phyloP scores from a whole-genome alignment of 2,797 vertebrate genomes.

The Sus cebifrons region DNA sequence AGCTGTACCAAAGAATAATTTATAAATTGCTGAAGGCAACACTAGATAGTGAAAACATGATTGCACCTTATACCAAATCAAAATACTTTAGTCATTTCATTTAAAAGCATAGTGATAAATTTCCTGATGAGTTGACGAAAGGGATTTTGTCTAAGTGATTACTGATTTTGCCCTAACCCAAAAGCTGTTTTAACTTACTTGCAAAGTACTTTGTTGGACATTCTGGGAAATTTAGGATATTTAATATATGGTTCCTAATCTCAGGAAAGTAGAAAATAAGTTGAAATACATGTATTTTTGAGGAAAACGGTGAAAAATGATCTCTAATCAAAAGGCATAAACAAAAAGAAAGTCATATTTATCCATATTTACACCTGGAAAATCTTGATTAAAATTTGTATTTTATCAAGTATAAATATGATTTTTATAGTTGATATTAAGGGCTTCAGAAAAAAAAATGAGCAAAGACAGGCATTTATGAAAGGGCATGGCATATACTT shows the following conservation, averaged over 20 bases:
- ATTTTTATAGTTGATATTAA: background rate
- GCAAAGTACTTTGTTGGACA: background rate
- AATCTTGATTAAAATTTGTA: background rate
- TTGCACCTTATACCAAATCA: background rate
- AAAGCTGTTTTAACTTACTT: background rate
- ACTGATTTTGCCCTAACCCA: background rate
- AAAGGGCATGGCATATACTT: background rate
- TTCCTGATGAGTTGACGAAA: background rate
- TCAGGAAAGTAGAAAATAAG: background rate
- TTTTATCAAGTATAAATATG: background rate
- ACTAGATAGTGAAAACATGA: background rate
- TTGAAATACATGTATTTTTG: background rate
- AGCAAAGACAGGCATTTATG: background rate
- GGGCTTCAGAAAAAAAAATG: background rate
- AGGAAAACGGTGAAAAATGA: background rate
- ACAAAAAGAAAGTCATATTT: background rate
- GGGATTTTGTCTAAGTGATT: background rate
- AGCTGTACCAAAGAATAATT: background rate
- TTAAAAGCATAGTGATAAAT: background rate
- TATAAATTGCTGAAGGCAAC: background rate
- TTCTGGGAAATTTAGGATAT: background rate
- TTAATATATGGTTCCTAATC: background rate
- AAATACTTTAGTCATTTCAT: background rate
- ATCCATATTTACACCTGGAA: background rate
- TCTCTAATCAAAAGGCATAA: slow-evolving; percentile 31